These are phyloP conservation scores for Triplophysa dalaica DNA, from an alignment of 2,113 vertebrate genomes.

Conservation along the genomic window DNA sequence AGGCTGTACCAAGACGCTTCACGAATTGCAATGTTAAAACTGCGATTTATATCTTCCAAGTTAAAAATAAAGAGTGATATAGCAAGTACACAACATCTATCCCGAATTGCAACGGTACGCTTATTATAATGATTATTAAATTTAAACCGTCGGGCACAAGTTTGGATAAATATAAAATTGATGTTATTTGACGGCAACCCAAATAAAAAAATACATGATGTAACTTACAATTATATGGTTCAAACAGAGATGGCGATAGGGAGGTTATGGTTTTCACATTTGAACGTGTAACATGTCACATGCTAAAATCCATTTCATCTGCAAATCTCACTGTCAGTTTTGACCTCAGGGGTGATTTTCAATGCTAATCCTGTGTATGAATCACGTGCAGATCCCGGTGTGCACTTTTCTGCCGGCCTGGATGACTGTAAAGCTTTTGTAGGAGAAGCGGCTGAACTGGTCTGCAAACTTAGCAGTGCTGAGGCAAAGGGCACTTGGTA, in stretches of 20 bases:
- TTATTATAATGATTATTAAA: too few relatives aligned
- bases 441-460: constrained; percentile 76
- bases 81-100: too few relatives aligned
- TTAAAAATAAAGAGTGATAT: too few relatives aligned
- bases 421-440: constrained; percentile 73
- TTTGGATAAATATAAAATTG: too few relatives aligned
- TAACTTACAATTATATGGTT: too few relatives aligned
- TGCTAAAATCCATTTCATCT: background rate
- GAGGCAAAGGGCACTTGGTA: constrained; percentile 79
- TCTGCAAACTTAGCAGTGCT: constrained; percentile 79
- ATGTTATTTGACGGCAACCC: too few relatives aligned
- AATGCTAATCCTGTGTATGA: constrained; percentile 12
- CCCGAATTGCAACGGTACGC: too few relatives aligned
- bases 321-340: background rate
- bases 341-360: background rate
- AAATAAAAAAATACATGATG: too few relatives aligned
- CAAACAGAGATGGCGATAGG: too few relatives aligned
- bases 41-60: too few relatives aligned
- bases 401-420: constrained; percentile 78
- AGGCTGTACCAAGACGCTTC: background rate
- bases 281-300: background rate
- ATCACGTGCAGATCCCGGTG: constrained; percentile 69
- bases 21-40: background rate
- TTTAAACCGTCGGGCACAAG: too few relatives aligned
- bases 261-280: background rate